These are phyloP conservation scores for Fundulus diaphanus DNA, from an alignment of 2,797 vertebrate genomes.

Conservation along the genomic window DNA sequence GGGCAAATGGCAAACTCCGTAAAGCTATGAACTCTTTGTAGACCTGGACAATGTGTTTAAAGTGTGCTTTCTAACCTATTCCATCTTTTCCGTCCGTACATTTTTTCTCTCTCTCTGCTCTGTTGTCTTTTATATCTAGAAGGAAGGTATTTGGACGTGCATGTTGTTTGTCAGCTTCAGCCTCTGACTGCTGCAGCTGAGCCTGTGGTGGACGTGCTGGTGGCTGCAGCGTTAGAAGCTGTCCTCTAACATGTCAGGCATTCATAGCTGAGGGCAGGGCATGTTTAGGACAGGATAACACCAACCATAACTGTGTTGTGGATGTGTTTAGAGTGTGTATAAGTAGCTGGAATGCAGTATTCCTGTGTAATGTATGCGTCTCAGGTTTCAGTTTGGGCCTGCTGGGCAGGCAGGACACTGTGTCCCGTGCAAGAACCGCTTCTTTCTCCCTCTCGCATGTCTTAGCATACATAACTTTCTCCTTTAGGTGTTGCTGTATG, in stretches of 20 bases:
- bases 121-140: not conserved
- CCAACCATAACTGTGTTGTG: constrained; percentile 7
- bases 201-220: not conserved
- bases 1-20: not conserved
- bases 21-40: not conserved
- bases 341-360: constrained; percentile 50
- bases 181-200: not conserved
- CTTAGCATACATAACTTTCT: constrained; percentile 10
- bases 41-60: not conserved
- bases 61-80: not conserved
- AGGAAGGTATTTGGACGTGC: not conserved
- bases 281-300: constrained; percentile 27
- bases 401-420: constrained; percentile 13
- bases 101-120: not conserved
- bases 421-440: constrained; percentile 4
- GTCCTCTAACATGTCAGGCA: not conserved
- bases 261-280: constrained; percentile 24
- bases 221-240: not conserved
- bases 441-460: constrained; percentile 29
- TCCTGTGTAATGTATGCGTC: constrained; percentile 37
- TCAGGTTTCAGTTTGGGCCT: constrained; percentile 52
- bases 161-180: not conserved
- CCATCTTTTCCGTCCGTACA: not conserved
- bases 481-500: not conserved
- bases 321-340: constrained; percentile 30